Base-by-base conservation (phyloP, 2,888 invertebrate species). In the Mechanitis mazaeus region DNA sequence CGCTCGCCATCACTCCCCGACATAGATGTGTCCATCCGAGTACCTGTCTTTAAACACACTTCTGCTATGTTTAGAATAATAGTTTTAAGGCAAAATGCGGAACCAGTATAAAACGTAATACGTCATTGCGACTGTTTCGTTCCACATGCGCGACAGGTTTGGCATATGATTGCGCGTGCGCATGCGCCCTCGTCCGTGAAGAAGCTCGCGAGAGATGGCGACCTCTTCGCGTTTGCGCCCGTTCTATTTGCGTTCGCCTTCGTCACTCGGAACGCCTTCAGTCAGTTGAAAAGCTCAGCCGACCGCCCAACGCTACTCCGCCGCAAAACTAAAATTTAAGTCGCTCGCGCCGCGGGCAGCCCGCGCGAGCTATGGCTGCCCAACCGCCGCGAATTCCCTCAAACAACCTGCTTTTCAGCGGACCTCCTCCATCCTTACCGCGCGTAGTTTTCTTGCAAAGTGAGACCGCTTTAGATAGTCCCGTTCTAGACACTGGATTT, bases 191-290 rank as follows among this genome's bases (percentile, higher is more conserved):
- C 85, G 88, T 83, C 87, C 88, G 82, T 87, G 87, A 87, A 89
- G 87, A 87, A 83, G 88, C 83, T 87, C 86, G 87, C 87, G 86
- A 86, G 90, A 87, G 86, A 85, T 85, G 87, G 85, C 87, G 87
- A 87, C 87, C 87, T 87, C 88, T 81, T 88, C 89, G 82, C 89
- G 83, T 82, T 87, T 85, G 87, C 87, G 89, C 84, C 87, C 78
- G 86, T 87, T 86, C 90, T 90, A 90, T 90, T 90, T 90, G 83
- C 75, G 90, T 89, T 85, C 90, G 85, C 83, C 83, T 85, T 86
- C 90, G 90, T 90, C 90, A 88, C 86, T 83, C 80, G 79, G 85
- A 80, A 79, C 89, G 86, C 85, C 86, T 85, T 90, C 87, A 87
- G 88, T 89, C 89, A 88, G 88, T 89, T 85, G 85, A 85, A 84